Evolutionary conservation across 2,888 invertebrate genomes (phyloP).

Genomic region (Zeuzera pyrina): DNA sequence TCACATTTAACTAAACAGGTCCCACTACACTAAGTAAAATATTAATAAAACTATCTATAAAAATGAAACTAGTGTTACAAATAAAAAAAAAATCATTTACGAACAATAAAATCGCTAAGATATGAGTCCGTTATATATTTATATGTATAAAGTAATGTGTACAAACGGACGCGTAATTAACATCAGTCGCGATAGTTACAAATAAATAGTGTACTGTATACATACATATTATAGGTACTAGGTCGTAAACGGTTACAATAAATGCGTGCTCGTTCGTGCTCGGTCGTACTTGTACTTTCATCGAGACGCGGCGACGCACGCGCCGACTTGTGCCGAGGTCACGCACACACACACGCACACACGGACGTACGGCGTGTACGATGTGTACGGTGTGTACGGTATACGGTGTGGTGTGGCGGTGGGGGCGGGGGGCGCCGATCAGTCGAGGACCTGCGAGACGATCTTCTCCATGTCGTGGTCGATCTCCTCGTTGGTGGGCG

Average conservation of each 20-base stretch:
- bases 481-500: constrained; percentile 67
- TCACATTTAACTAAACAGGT: constrained; percentile 64
- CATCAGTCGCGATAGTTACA: constrained; percentile 11
- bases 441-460: constrained; percentile 79
- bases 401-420: too few relatives aligned
- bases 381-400: constrained; percentile 34
- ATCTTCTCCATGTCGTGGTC: constrained; percentile 86
- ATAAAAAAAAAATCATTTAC: constrained; percentile 1
- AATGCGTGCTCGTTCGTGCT: constrained; percentile 18
- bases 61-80: background rate
- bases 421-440: constrained; percentile 22
- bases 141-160: background rate
- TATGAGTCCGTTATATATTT: background rate
- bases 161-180: too few relatives aligned
- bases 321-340: constrained; percentile 1
- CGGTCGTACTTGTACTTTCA: constrained; percentile 24
- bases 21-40: constrained; percentile 14
- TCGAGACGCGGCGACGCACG: constrained; percentile 9
- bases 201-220: background rate
- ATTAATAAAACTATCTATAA: background rate
- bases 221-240: constrained; percentile 10
- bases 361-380: background rate
- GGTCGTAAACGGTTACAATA: constrained; percentile 13
- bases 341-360: constrained; percentile 1
- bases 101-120: constrained; percentile 4